Conservation (phyloP, 1,140 invertebrate genomes). For the Bursaphelenchus mucronatus region DNA sequence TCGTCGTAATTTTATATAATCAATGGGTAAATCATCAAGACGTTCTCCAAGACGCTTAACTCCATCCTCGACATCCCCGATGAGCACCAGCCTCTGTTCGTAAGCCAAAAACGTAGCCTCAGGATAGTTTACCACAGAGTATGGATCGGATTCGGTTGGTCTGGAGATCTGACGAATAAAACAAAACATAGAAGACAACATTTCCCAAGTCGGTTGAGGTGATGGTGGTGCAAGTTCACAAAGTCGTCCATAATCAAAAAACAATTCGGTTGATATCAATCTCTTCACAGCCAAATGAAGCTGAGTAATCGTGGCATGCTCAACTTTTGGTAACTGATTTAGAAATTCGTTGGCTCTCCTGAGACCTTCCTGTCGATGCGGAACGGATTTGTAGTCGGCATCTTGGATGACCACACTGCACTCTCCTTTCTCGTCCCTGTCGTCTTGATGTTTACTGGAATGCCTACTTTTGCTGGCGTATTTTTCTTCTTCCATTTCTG, state of each 20-base stretch:
- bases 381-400: too few relatives aligned
- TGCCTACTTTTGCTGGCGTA: background rate
- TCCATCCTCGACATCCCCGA: conserved; percentile 33
- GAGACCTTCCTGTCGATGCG: background rate
- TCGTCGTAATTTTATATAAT: conserved; percentile 20
- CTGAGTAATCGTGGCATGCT: background rate
- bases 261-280: conserved; percentile 2
- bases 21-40: conserved; percentile 14
- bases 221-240: background rate
- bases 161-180: too few relatives aligned
- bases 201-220: background rate
- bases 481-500: conserved; percentile 4
- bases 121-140: background rate
- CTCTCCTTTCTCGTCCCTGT: too few relatives aligned
- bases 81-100: conserved; percentile 19
- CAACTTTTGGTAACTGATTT: conserved; percentile 10
- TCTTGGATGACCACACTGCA: background rate
- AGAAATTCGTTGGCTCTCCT: conserved; percentile 6
- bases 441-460: background rate
- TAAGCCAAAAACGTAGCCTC: conserved; percentile 12
- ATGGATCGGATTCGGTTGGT: too few relatives aligned
- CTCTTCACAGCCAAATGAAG: conserved; percentile 13
- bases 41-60: conserved; percentile 32
- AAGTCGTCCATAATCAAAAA: conserved; percentile 9
- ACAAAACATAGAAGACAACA: background rate